Base-by-base conservation (phyloP, 2,888 invertebrate genomes). In the Tinea semifulvella region DNA sequence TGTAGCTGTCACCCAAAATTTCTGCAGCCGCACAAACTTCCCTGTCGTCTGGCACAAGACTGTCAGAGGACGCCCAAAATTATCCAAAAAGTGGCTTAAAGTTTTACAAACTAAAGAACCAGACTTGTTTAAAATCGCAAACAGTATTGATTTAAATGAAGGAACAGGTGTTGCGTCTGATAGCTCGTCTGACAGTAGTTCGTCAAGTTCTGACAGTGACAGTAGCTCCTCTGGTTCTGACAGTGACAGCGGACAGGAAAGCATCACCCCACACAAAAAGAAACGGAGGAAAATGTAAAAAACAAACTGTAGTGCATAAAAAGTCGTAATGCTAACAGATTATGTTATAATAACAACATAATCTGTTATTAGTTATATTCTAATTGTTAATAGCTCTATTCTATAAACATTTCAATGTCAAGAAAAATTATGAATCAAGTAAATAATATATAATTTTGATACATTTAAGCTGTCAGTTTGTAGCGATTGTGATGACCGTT, bases 41-140 rank as follows among this genome's bases (percentile, higher is more conserved):
- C 96, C 97, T 0, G 87, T 98, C 10, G 98, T 98, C 1, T 98
- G 98, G 97, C 97, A 98, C 68, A 98, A 98, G 79, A 97, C 97
- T 5, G 92, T 94, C 2, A 86, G 96, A 31, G 98, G 98, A 2
- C 84, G 98, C 20, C 98, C 98, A 3, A 98, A 98, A 71, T 81
- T 99, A 25, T 96, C 98, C 3, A 89, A 89, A 49, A 97, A 96
- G 65, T 98, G 97, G 96, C 80, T 94, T 46, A 86, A 85, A 61
- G 82, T 85, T 27, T 68, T 89, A 42, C 83, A 84, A 50, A 83
- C 85, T 52, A 88, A 91, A 60, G 90, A 93, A 52, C 88, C 91
- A 2, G 89, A 91, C 20, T 68, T 96, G 48, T 92, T 90, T 26
- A 84, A 85, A 54, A 65, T 93, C 43, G 93, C 95, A 2, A 92